Conservation (phyloP, 2,888 invertebrate species). For the Callinectes sapidus region DNA sequence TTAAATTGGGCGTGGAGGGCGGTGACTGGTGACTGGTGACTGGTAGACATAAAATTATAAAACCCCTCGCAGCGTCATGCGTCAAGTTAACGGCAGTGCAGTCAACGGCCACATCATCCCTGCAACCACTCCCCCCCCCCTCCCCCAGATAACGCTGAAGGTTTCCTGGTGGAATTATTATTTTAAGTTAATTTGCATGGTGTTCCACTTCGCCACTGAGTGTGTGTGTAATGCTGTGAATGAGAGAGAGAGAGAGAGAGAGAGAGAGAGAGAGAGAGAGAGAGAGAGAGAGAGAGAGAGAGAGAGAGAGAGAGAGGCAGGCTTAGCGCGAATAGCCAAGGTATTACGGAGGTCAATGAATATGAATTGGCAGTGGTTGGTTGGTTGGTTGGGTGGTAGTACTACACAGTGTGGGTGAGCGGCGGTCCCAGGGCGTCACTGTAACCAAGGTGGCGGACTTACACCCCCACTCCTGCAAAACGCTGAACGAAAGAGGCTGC, state of each 20-base stretch:
- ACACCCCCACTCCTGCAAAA: not conserved
- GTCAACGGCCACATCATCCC: not conserved
- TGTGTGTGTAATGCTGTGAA: not conserved
- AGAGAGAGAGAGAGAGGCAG: not conserved
- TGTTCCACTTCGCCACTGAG: not conserved
- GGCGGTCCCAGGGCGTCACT: not conserved
- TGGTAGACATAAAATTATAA: not conserved
- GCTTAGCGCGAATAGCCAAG: not conserved
- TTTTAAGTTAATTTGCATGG: not conserved
- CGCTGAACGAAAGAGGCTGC: not conserved
- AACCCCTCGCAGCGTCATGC: not conserved
- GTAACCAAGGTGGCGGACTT: not conserved
- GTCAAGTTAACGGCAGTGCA: not conserved
- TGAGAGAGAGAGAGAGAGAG: not conserved
- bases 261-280: constrained; percentile 26
- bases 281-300: constrained; percentile 36
- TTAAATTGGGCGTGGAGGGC: constrained; percentile 9
- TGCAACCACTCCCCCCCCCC: too few species aligned
- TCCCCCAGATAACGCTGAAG: not conserved
- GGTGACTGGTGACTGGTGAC: not conserved
- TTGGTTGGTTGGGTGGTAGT: not conserved
- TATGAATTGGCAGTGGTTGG: constrained; percentile 39
- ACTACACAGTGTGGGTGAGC: not conserved
- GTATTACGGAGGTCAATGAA: constrained; percentile 45
- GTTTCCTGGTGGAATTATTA: not conserved